Evolutionary conservation across 1,140 invertebrate species (phyloP), one percentile per base, ranked within the genome.

Genomic region (Leptopilina clavipes): DNA sequence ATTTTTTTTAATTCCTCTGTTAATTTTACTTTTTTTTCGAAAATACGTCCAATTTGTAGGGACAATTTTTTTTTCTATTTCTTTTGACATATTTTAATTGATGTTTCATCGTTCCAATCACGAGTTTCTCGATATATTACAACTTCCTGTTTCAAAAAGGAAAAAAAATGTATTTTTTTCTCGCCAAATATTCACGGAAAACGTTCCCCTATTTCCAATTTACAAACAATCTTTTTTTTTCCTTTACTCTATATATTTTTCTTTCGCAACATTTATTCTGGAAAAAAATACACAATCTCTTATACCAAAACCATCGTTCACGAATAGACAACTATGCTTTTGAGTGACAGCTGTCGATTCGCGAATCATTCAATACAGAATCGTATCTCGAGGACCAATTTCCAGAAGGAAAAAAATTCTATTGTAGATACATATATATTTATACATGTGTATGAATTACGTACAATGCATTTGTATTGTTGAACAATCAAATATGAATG

Each of bases 341-440:
- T 65, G 59, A 65, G 6, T 31, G 59, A 6, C 59, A 65, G 59
- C 59, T 65, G 59, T 65, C 59, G 59, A 65, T 65, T 65, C 59
- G 25, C 25, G 59, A 65, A 65, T 65, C 25, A 65, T 31, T n/a
- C 25, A 22, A 40, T 40, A 31, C 19, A 37, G 22, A 65, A 65
- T 37, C 25, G 22, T n/a, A 31, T 14, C 25, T 65, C 59, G 59
- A n/a, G 59, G 59, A n/a, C 22, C 25, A 65, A 65, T 37, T 65
- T 31, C 59, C 19, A 25, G 8, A n/a, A 37, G 59, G 59, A n/a
- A 65, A 65, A 31, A 22, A 37, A 14, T 65, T 31, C 25, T 65
- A 31, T 65, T 0, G 22, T n/a, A 1, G 25, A 14, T 31, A n/a
- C 1, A 65, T 40, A 8, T 40, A 40, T 40, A 40, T 40, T 3